These are phyloP conservation scores for Schizaphis graminum DNA, from an alignment of 2,888 invertebrate genomes.

Conservation along the genomic window DNA sequence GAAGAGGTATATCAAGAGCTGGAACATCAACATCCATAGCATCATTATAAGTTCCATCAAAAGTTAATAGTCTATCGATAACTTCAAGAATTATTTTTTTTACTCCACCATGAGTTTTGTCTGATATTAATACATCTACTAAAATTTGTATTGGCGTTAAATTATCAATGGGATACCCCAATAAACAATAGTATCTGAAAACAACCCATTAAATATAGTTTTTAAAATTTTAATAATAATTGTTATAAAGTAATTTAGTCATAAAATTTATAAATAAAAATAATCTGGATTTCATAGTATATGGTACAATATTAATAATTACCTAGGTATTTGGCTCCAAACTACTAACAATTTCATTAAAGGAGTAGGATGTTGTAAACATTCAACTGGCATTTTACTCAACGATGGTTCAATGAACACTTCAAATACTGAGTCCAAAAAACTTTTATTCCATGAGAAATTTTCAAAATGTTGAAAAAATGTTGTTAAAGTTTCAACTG, in stretches of 20 bases:
- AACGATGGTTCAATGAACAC: constrained; percentile 87
- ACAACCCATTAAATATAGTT: neutral
- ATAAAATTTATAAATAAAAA: neutral
- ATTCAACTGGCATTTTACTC: constrained; percentile 82
- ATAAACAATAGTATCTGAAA: constrained; percentile 77
- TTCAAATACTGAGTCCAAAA: constrained; percentile 82
- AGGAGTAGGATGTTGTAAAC: constrained; percentile 87
- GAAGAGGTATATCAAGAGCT: constrained; percentile 56
- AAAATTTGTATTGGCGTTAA: constrained; percentile 76
- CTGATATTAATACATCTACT: constrained; percentile 80
- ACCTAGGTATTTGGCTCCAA: constrained; percentile 86
- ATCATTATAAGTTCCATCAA: constrained; percentile 76
- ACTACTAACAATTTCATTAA: constrained; percentile 83
- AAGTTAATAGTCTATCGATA: constrained; percentile 80
- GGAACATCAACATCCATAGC: constrained; percentile 68
- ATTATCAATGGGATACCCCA: constrained; percentile 75
- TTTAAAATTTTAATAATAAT: constrained; percentile 6
- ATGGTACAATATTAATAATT: constrained; percentile 60
- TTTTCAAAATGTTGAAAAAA: constrained; percentile 86
- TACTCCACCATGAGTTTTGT: constrained; percentile 79
- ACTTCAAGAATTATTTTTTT: constrained; percentile 80
- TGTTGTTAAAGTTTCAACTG: constrained; percentile 77
- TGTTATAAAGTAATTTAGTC: neutral
- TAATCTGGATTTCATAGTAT: neutral
- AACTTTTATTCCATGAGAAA: constrained; percentile 80